These are phyloP conservation scores for Balanococcus diminutus DNA, from an alignment of 2,888 invertebrate species.

Conservation along the genomic window DNA sequence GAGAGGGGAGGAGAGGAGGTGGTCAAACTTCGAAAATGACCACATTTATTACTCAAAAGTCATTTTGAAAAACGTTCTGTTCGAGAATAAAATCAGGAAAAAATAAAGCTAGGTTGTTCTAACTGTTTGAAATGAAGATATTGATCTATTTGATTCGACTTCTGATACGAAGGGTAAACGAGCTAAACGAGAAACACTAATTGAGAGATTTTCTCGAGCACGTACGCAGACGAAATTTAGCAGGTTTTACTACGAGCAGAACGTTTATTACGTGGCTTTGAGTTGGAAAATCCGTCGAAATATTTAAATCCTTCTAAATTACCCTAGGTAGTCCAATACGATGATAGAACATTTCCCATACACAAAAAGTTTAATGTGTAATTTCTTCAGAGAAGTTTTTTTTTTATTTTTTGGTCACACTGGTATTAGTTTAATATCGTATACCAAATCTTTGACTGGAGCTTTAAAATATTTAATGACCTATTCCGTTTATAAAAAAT, in stretches of 20 bases:
- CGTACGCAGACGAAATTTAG: not conserved
- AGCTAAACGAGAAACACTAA: not conserved
- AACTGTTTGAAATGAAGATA: too few species aligned
- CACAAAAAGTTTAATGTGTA: not conserved
- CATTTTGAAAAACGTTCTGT: too few species aligned
- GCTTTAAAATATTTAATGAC: not conserved
- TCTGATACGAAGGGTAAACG: not conserved
- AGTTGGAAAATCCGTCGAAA: not conserved
- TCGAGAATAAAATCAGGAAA: too few species aligned
- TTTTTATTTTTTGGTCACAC: not conserved
- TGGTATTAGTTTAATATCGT: not conserved
- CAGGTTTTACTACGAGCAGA: not conserved
- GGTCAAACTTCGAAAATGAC: too few species aligned
- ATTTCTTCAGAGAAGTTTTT: not conserved
- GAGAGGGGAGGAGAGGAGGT: too few species aligned
- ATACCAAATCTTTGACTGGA: not conserved
- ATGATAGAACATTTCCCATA: not conserved
- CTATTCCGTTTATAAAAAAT: not conserved
- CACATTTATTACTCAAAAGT: too few species aligned
- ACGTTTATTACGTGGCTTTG: not conserved
- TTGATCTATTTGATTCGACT: not conserved
- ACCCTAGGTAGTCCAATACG: not conserved
- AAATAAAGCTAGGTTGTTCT: too few species aligned
- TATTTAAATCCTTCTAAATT: constrained; percentile 27
- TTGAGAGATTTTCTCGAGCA: not conserved